Evolutionary conservation across 1,140 invertebrate genomes (phyloP).

Genomic region (Drosophila nikananu): DNA sequence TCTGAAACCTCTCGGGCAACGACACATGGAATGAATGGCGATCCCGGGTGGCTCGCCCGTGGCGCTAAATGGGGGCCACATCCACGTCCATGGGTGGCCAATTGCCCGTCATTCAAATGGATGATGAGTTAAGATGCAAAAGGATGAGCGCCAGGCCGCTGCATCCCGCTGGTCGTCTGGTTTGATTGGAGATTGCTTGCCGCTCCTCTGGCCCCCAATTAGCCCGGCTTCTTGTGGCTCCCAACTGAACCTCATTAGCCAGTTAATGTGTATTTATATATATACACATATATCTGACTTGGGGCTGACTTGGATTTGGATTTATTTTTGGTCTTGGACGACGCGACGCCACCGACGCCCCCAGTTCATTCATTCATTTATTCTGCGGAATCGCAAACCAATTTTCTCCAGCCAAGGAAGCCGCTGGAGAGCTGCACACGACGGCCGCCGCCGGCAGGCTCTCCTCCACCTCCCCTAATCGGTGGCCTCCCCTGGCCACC

Average conservation of each 20-base stretch:
- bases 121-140: not conserved
- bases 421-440: constrained; percentile 43
- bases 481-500: not conserved
- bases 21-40: constrained; percentile 4
- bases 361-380: constrained; percentile 15
- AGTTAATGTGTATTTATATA: constrained; percentile 19
- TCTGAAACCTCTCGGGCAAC: not conserved
- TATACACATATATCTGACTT: not conserved
- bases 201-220: constrained; percentile 14
- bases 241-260: constrained; percentile 30
- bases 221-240: constrained; percentile 28
- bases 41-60: constrained; percentile 13
- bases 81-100: constrained; percentile 25
- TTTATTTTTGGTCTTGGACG: constrained; percentile 38
- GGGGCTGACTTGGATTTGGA: constrained; percentile 3
- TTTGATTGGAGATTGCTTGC: constrained; percentile 40
- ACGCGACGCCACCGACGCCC: not conserved
- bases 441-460: not conserved
- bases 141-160: not conserved
- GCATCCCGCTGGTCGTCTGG: constrained; percentile 34
- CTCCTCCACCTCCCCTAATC: not conserved
- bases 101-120: constrained; percentile 48
- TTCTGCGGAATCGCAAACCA: constrained; percentile 23
- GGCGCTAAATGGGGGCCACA: constrained; percentile 25
- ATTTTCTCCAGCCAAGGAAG: constrained; percentile 13